Evolutionary conservation across 1,140 invertebrate species (phyloP).

Genomic region (Trypoxylus dichotomus): DNA sequence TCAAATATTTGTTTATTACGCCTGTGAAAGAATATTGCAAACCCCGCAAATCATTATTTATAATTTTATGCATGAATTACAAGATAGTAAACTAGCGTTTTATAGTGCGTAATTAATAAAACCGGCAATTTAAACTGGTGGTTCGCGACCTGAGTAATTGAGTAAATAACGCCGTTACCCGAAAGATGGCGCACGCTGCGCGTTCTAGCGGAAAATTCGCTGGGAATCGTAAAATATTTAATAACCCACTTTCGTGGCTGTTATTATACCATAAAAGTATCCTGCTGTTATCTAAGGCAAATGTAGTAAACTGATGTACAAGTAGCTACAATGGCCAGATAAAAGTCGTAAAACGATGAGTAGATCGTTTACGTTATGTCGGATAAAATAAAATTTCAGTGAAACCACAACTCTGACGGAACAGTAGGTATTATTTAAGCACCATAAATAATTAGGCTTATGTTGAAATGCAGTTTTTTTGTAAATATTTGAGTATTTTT

Average conservation of each 20-base stretch:
- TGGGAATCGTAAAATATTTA: conserved; percentile 46
- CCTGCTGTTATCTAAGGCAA: conserved; percentile 45
- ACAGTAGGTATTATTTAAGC: conserved; percentile 3
- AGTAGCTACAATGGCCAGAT: conserved; percentile 40
- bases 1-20: background rate
- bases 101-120: conserved; percentile 28
- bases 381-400: conserved; percentile 36
- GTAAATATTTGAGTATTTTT: background rate
- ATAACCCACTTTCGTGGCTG: conserved; percentile 47
- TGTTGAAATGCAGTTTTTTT: background rate
- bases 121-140: background rate
- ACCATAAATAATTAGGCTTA: conserved; percentile 14
- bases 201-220: conserved; percentile 20
- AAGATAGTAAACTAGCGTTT: conserved; percentile 18
- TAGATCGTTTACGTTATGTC: conserved; percentile 30
- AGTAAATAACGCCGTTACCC: conserved; percentile 11
- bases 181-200: conserved; percentile 21
- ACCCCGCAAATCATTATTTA: conserved; percentile 1
- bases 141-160: conserved; percentile 13
- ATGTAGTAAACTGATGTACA: conserved; percentile 42
- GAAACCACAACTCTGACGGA: conserved; percentile 9
- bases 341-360: conserved; percentile 43
- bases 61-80: conserved; percentile 21
- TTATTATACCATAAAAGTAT: conserved; percentile 50
- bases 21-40: background rate